Conservation (phyloP, 2,797 vertebrate species). For the Poeciliopsis paucimaculata region DNA sequence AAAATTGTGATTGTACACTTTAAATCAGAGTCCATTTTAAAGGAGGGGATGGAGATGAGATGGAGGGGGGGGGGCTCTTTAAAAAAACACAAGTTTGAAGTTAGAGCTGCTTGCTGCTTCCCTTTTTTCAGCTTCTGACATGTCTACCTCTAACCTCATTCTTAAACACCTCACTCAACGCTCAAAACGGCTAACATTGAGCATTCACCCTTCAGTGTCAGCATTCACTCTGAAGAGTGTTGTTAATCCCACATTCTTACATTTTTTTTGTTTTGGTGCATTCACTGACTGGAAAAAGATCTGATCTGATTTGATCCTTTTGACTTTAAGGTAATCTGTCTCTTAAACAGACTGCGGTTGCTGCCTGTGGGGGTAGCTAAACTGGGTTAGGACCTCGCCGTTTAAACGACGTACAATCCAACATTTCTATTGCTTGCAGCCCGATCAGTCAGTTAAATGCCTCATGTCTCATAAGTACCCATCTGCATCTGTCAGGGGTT, state of each 20-base stretch:
- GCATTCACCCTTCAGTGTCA: background rate
- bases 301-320: slow-evolving; percentile 33
- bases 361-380: slow-evolving; percentile 43
- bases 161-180: background rate
- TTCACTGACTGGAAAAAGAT: background rate
- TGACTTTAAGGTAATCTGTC: slow-evolving; percentile 42
- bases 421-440: slow-evolving; percentile 68
- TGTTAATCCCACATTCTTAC: background rate
- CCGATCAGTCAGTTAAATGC: slow-evolving; percentile 76
- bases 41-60: background rate
- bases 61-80: too few relatives aligned
- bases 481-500: slow-evolving; percentile 79
- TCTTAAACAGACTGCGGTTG: slow-evolving; percentile 55
- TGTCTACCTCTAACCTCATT: background rate
- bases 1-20: background rate
- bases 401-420: slow-evolving; percentile 67
- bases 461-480: slow-evolving; percentile 77
- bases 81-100: background rate
- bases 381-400: slow-evolving; percentile 64
- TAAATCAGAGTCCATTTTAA: background rate
- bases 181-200: background rate
- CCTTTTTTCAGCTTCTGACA: background rate
- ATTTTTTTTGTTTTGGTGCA: background rate
- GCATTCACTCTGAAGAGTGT: background rate
- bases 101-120: background rate